Evolutionary conservation across 2,888 invertebrate species (phyloP).

Genomic region (Unio delphinus): DNA sequence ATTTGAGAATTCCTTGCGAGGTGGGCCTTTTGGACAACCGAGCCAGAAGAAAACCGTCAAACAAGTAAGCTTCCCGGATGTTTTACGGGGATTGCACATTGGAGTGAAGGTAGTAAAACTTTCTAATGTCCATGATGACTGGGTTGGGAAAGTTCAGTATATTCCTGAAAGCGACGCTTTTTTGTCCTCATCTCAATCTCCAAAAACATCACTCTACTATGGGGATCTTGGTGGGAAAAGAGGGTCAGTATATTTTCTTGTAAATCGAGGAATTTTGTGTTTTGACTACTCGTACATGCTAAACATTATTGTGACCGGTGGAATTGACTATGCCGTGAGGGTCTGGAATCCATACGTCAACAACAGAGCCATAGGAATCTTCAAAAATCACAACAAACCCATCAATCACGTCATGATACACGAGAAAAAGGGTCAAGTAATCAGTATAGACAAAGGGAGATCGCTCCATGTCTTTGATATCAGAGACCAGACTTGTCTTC

Average conservation of each 20-base stretch:
- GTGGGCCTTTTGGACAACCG: conserved; percentile 49
- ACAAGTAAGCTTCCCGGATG: conserved; percentile 42
- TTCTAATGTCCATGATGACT: conserved; percentile 77
- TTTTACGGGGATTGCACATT: conserved; percentile 65
- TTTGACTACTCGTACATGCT: conserved; percentile 66
- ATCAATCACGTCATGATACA: conserved; percentile 81
- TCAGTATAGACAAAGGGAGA: conserved; percentile 82
- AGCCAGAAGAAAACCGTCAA: conserved; percentile 39
- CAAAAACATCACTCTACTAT: conserved; percentile 76
- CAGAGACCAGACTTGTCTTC: conserved; percentile 78
- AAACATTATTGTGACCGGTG: conserved; percentile 75
- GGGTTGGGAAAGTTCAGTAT: conserved; percentile 82
- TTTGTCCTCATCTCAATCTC: conserved; percentile 80
- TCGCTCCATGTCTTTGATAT: conserved; percentile 86
- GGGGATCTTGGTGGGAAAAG: conserved; percentile 77
- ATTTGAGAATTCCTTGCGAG: conserved; percentile 43
- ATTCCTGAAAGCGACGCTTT: conserved; percentile 79
- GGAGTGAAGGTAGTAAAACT: conserved; percentile 74
- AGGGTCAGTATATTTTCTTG: conserved; percentile 73
- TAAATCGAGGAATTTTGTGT: conserved; percentile 73
- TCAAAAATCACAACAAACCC: conserved; percentile 74
- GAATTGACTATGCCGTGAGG: conserved; percentile 82
- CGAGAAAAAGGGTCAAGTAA: conserved; percentile 78
- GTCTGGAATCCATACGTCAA: conserved; percentile 88
- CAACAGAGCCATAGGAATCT: conserved; percentile 77